phyloP scores from a whole-genome alignment of 92 coral and sea anemone genomes.

The Porites rus region DNA sequence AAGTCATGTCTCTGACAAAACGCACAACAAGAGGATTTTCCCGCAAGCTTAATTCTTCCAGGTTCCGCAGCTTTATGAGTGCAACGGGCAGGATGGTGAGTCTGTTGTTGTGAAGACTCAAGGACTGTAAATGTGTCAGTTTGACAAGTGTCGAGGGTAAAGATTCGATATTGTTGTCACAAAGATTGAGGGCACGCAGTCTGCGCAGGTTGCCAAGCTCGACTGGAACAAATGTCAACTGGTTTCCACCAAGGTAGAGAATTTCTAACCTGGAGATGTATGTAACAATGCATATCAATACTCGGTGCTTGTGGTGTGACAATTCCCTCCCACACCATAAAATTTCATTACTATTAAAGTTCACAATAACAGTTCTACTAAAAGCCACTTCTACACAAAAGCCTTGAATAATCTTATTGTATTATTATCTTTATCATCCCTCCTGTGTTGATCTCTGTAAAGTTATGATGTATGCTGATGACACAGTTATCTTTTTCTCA shows the following conservation, averaged over 20 bases:
- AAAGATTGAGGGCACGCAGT: slow-evolving; percentile 78
- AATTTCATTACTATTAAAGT: too few species aligned
- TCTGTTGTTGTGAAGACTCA: slow-evolving; percentile 92
- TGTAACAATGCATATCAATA: too few species aligned
- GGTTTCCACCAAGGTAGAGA: slow-evolving; percentile 98
- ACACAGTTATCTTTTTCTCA: too few species aligned
- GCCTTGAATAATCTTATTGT: too few species aligned
- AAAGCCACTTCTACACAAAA: too few species aligned
- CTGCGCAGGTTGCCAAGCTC: slow-evolving; percentile 87
- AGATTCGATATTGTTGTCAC: slow-evolving; percentile 87
- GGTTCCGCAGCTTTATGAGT: slow-evolving; percentile 87
- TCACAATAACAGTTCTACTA: too few species aligned
- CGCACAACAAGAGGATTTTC: slow-evolving; percentile 97
- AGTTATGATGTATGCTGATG: too few species aligned
- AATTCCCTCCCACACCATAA: too few species aligned
- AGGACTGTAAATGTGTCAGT: slow-evolving; percentile 82
- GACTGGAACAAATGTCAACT: slow-evolving; percentile 71
- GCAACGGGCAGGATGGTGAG: slow-evolving; percentile 89
- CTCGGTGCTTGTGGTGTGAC: too few species aligned
- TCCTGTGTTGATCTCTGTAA: too few species aligned
- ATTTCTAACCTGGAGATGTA: slow-evolving; percentile 74
- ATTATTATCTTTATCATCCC: too few species aligned
- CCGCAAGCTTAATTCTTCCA: slow-evolving; percentile 87
- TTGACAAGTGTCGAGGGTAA: slow-evolving; percentile 80
- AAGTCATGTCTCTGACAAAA: slow-evolving; percentile 85